Conservation (phyloP, 2,888 invertebrate genomes). For the Scaeva pyrastri region DNA sequence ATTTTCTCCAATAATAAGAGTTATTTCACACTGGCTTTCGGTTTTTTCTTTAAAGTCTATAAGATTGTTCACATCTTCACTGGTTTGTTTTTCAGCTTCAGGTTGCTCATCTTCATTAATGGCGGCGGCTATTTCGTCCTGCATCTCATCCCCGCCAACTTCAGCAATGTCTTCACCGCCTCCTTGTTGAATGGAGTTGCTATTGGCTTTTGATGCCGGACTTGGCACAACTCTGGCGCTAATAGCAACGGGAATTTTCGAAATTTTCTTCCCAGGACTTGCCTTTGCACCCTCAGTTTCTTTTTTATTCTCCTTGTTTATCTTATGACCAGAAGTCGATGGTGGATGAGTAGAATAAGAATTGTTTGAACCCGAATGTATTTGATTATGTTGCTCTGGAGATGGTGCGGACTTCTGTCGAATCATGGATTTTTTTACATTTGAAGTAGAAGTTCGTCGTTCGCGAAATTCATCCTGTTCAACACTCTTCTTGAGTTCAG, state of each 20-base stretch:
- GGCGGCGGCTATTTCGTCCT: slow-evolving; percentile 82
- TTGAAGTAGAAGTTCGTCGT: slow-evolving; percentile 79
- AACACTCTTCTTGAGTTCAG: slow-evolving; percentile 81
- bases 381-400: slow-evolving; percentile 63
- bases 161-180: slow-evolving; percentile 84
- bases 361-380: slow-evolving; percentile 64
- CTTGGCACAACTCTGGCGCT: slow-evolving; percentile 43
- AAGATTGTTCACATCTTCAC: slow-evolving; percentile 65
- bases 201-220: slow-evolving; percentile 74
- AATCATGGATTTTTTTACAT: slow-evolving; percentile 77
- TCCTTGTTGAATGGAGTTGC: slow-evolving; percentile 82
- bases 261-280: slow-evolving; percentile 83
- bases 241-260: slow-evolving; percentile 82
- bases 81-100: slow-evolving; percentile 69
- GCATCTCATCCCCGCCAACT: slow-evolving; percentile 81
- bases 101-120: slow-evolving; percentile 80
- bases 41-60: slow-evolving; percentile 77
- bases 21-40: slow-evolving; percentile 48
- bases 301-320: slow-evolving; percentile 70
- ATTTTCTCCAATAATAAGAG: slow-evolving; percentile 81
- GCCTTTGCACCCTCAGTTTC: slow-evolving; percentile 78
- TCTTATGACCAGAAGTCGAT: slow-evolving; percentile 75
- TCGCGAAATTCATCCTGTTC: slow-evolving; percentile 79
- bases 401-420: slow-evolving; percentile 83
- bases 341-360: slow-evolving; percentile 83